Evolutionary conservation across 1,140 invertebrate species (phyloP), one percentile per base, ranked within the genome.

Genomic region (Pristionchus pacificus): DNA sequence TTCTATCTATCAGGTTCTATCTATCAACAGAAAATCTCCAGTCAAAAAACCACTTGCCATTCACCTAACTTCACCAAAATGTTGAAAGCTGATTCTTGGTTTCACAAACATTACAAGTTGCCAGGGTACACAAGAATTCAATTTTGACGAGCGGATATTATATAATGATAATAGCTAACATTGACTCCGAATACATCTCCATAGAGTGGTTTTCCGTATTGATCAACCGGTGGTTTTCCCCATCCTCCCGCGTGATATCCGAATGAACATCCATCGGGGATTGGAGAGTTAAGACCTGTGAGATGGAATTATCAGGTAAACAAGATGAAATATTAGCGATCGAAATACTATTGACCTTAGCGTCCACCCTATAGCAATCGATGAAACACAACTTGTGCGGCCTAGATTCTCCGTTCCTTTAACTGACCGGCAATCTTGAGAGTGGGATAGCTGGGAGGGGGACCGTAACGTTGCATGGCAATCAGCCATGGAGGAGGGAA

Each of bases 161-260:
- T 10, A 28, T 19, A 19, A 64, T n/a, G n/a, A n/a, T n/a, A 31
- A 31, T 25, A 29, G 19, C 38, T 60, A 28, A 80, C 82, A 27
- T 80, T 71, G 24, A 83, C 38, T 24, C 95, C 96, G 85, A 99
- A 99, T 0, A 99, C 97, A 87, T 99, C 97, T 10, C 97, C 97
- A 85, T 99, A 99, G 0, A 99, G 86, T 0, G 97, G 97, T 85
- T 95, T 91, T 24, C 97, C 96, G 76, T 90, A 91, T 85, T 98
- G 95, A 87, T 99, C 97, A 0, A 99, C 97, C 0, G 97, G 97
- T n/a, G 97, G 97, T 86, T 99, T 99, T 65, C 96, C 95, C 95
- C 95, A 98, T 61, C 95, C 95, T 55, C 93, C 95, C 1, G 95
- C 95, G 87, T 98, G 96, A 85, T 98, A 99, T 31, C 96, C 96